Conservation (phyloP, 2,797 vertebrate species). For the Gymnopithys bicolor region DNA sequence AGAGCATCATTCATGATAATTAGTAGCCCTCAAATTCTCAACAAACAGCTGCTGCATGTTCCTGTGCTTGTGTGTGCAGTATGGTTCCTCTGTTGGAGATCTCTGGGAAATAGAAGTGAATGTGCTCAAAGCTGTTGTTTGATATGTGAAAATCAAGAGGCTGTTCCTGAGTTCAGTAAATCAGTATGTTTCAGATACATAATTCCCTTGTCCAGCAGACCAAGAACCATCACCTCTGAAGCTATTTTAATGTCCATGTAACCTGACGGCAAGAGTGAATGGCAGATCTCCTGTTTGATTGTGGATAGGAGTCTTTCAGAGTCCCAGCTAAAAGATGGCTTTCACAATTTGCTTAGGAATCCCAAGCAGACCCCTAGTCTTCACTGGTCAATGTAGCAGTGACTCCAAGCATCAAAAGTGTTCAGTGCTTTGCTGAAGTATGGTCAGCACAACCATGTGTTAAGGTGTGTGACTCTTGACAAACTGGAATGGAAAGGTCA, state of each 20-base stretch:
- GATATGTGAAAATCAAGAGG: background rate
- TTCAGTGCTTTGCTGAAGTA: background rate
- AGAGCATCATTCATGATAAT: background rate
- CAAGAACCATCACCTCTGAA: background rate
- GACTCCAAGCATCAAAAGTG: background rate
- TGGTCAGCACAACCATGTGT: rapidly evolving
- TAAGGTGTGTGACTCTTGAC: rapidly evolving
- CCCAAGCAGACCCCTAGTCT: background rate
- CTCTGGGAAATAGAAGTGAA: background rate
- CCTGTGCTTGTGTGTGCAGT: background rate
- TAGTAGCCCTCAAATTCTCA: background rate
- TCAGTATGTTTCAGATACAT: rapidly evolving
- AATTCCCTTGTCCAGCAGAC: background rate
- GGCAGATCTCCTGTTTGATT: background rate
- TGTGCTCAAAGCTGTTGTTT: background rate
- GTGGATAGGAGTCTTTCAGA: background rate
- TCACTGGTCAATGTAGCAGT: background rate
- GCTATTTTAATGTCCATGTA: background rate
- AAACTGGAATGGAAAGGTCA: background rate
- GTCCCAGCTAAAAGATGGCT: background rate
- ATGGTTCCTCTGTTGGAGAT: background rate
- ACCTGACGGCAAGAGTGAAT: background rate
- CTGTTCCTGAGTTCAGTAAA: background rate
- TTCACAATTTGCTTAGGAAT: background rate
- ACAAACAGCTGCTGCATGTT: background rate